Evolutionary conservation across 2,113 vertebrate species (phyloP).

Genomic region (Hippocampus mohnikei): DNA sequence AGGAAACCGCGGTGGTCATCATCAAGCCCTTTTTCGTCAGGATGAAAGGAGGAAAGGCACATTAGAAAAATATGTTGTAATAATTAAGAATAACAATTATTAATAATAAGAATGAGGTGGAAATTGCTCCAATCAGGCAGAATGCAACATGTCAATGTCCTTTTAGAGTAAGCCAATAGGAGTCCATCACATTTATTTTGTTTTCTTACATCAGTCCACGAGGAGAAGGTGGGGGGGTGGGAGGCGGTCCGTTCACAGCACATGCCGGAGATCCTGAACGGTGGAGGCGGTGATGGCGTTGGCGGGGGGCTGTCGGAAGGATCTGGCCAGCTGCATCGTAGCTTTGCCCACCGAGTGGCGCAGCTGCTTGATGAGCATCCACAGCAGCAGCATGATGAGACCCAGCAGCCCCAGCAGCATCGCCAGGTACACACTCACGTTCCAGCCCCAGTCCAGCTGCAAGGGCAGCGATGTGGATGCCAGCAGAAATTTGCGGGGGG

Average conservation of each 20-base stretch:
- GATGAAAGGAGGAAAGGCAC: neutral
- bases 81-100: neutral
- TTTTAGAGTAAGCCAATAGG: neutral
- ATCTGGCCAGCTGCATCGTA: constrained; percentile 61
- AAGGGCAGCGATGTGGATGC: constrained; percentile 73
- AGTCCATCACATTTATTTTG: constrained; percentile 6
- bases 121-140: neutral
- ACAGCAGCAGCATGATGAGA: constrained; percentile 81
- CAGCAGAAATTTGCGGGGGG: constrained; percentile 70
- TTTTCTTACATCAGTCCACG: neutral
- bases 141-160: neutral
- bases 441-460: constrained; percentile 82
- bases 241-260: constrained; percentile 49
- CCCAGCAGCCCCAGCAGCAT: constrained; percentile 79
- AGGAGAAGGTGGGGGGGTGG: neutral
- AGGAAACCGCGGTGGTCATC: neutral
- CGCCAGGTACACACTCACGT: constrained; percentile 83
- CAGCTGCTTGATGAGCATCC: constrained; percentile 85
- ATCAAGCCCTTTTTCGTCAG: neutral
- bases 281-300: neutral
- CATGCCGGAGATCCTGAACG: constrained; percentile 61
- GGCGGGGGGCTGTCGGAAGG: constrained; percentile 68
- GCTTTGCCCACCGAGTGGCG: constrained; percentile 77
- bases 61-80: neutral
- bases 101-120: neutral